Evolutionary conservation across 2,113 vertebrate genomes (phyloP).

Genomic region (Phainopepla nitens): DNA sequence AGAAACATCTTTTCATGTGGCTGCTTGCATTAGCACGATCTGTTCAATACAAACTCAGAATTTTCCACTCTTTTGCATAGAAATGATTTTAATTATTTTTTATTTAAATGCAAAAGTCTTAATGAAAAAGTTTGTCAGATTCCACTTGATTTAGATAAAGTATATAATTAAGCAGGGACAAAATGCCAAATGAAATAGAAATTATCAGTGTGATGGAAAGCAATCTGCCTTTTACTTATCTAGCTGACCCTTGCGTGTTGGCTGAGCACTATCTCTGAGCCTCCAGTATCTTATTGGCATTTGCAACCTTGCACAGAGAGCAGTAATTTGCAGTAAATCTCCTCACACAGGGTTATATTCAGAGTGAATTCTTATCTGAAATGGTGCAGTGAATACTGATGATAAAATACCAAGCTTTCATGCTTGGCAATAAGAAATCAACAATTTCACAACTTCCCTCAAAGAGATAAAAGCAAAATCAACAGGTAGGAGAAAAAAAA

Average conservation of each 20-base stretch:
- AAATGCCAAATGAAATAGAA: slow-evolving; percentile 8
- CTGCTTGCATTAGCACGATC: not conserved
- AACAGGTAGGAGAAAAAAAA: not conserved
- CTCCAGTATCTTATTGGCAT: not conserved
- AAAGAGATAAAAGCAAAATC: not conserved
- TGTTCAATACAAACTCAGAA: not conserved
- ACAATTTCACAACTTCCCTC: not conserved
- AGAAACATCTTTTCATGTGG: not conserved
- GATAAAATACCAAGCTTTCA: not conserved
- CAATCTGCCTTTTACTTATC: not conserved
- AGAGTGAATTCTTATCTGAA: not conserved
- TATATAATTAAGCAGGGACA: not conserved
- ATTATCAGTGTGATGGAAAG: not conserved
- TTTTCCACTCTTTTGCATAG: not conserved
- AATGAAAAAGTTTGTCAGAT: not conserved
- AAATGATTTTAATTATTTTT: not conserved
- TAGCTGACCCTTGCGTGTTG: not conserved
- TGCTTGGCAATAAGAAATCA: not conserved
- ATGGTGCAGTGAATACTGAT: slow-evolving; percentile 7
- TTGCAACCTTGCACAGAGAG: slow-evolving; percentile 20
- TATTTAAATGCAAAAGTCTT: not conserved
- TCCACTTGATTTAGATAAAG: not conserved
- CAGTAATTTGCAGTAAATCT: slow-evolving; percentile 50
- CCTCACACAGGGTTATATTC: not conserved
- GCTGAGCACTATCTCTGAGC: not conserved